A percentile compares a stretch with the other conserved stretches of the same genome.
Evolutionary conservation across 2,888 invertebrate genomes (phyloP).

Genomic region (Eucriotettix oculatus): DNA sequence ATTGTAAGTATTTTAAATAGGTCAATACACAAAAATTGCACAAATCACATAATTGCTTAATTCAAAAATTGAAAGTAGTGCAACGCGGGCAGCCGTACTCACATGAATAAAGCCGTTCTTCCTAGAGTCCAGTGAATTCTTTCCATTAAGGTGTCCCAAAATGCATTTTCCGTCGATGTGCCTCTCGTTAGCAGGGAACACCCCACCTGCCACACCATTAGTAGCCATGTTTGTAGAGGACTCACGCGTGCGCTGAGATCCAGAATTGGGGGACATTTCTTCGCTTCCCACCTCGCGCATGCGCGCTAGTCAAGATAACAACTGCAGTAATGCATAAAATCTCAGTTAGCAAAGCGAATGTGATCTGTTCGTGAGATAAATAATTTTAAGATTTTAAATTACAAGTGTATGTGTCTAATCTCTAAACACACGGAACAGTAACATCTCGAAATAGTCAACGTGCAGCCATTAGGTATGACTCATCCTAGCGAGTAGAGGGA

Average conservation of each 20-base stretch:
- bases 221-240: conserved; percentile 10
- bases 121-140: background rate
- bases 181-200: background rate
- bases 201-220: conserved; percentile 6
- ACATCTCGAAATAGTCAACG: too few relatives aligned
- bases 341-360: background rate
- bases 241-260: conserved; percentile 8
- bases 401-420: background rate
- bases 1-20: too few relatives aligned
- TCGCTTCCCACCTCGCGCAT: background rate
- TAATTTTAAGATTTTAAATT: background rate
- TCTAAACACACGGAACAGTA: too few relatives aligned
- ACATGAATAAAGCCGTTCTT: conserved; percentile 7
- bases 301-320: background rate
- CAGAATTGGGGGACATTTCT: conserved; percentile 9
- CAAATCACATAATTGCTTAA: too few relatives aligned
- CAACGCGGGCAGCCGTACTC: background rate
- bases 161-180: background rate
- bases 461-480: background rate
- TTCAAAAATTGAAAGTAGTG: too few relatives aligned
- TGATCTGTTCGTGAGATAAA: too few relatives aligned
- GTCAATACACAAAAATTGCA: too few relatives aligned
- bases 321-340: background rate
- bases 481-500: conserved; percentile 3
- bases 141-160: conserved; percentile 4